Evolutionary conservation across 2,888 invertebrate genomes (phyloP).

Genomic region (Erebia epiphron): DNA sequence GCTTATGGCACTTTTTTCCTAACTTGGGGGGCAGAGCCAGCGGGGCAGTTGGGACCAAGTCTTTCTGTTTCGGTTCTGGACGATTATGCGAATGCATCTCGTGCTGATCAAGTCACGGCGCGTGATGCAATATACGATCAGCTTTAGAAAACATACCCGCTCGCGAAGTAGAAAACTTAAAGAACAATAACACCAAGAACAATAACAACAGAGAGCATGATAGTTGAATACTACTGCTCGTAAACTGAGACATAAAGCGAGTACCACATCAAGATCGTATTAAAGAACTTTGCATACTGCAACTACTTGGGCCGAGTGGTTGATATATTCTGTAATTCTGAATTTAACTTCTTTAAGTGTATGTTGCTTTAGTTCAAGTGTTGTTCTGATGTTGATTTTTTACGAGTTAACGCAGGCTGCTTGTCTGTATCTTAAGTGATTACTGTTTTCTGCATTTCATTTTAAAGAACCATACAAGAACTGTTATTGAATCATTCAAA

Average conservation of each 20-base stretch:
- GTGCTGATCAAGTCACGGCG: neutral
- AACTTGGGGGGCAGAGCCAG: no score
- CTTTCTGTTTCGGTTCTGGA: no score
- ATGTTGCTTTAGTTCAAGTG: no score
- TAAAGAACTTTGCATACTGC: conserved; percentile 12
- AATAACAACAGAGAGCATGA: conserved; percentile 25
- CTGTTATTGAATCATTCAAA: no score
- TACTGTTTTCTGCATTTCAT: no score
- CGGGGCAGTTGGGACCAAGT: no score
- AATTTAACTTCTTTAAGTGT: neutral
- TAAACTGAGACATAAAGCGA: conserved; percentile 24
- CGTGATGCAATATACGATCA: neutral
- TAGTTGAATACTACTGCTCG: conserved; percentile 32
- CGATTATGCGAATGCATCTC: neutral
- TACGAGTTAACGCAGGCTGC: no score
- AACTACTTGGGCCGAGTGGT: conserved; percentile 17
- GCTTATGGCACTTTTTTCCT: no score
- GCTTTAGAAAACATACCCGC: neutral
- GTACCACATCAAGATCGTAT: conserved; percentile 19
- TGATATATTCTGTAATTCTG: conserved; percentile 1
- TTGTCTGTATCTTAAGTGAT: no score
- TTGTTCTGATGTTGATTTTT: no score
- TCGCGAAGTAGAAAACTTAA: conserved; percentile 37
- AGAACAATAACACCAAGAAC: conserved; percentile 37
- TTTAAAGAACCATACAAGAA: no score